Evolutionary conservation across 1,140 invertebrate species (phyloP), one percentile per base, ranked within the genome.

Genomic region (Papilio xuthus): DNA sequence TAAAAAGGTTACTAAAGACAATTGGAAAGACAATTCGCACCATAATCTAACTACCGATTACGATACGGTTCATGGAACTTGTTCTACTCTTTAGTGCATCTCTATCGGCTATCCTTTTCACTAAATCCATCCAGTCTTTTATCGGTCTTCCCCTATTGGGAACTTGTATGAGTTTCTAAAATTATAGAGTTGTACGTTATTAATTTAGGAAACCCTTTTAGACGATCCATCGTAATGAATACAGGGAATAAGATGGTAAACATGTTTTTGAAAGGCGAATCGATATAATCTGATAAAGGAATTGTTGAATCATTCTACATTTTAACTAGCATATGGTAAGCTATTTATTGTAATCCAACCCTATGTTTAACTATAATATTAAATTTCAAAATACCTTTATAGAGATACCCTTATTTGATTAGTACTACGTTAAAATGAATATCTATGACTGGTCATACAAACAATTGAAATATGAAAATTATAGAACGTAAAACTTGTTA

Each of bases 221-320:
- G 23, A 12, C 60, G 60, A 4, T 26, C 60, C n/a, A 3, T 9
- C 8, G 20, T 28, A 63, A 28, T 26, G 56, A 60, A 26, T 60
- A 60, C 56, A 20, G 13, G 23, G 56, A 12, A 26, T n/a, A 20
- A 53, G 50, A 15, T 28, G 4, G 60, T 63, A 63, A 63, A 63
- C 60, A 63, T 63, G 60, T 63, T 63, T 63, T 63, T 63, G 60
- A 63, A 63, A 63, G 23, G 28, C 18, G 6, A 56, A 28, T 63
- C 9, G 26, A 63, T 28, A 60, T 60, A 26, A 26, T 28, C 60
- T 63, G 26, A 63, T 28, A 63, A 63, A 6, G 4, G 13, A 63
- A 28, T 28, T 15, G 23, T 63, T 63, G 12, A 63, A 26, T 63
- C 60, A 63, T 28, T 63, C 6, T 8, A 63, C 12, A 18, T 63